These are phyloP conservation scores for Elgaria multicarinata DNA, from an alignment of 2,113 vertebrate species.

Conservation along the genomic window DNA sequence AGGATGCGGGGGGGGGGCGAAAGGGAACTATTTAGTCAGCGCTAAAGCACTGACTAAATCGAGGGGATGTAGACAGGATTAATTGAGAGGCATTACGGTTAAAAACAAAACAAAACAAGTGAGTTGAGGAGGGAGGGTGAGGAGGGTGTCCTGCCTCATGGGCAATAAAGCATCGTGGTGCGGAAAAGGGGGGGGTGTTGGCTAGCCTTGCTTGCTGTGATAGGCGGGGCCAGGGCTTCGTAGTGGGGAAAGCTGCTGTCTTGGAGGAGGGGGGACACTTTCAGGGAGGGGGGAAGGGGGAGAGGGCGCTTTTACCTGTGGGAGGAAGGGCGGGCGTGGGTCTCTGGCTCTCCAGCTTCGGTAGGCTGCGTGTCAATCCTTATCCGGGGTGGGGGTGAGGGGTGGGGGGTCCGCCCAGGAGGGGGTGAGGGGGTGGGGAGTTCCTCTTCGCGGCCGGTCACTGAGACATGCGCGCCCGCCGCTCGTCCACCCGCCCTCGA, in stretches of 20 bases:
- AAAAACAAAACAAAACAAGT: not conserved
- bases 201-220: not conserved
- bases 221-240: not conserved
- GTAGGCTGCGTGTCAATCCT: slow-evolving; percentile 7
- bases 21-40: not conserved
- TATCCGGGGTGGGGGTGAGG: slow-evolving; percentile 1
- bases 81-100: not conserved
- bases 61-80: not conserved
- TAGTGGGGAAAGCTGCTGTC: slow-evolving; percentile 4
- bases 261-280: not conserved
- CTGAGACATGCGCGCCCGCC: slow-evolving; percentile 43
- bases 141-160: not conserved
- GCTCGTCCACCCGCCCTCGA: slow-evolving; percentile 54
- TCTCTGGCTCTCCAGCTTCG: not conserved
- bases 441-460: slow-evolving; percentile 40
- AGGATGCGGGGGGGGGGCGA: too few relatives aligned
- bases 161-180: not conserved
- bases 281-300: not conserved
- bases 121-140: not conserved
- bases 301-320: slow-evolving; percentile 8
- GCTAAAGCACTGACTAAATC: not conserved
- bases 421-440: slow-evolving; percentile 20
- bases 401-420: not conserved
- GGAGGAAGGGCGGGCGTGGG: not conserved
- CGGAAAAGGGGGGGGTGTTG: not conserved